phyloP scores from a whole-genome alignment of 2,797 vertebrate species.

The Cyclopterus lumpus region DNA sequence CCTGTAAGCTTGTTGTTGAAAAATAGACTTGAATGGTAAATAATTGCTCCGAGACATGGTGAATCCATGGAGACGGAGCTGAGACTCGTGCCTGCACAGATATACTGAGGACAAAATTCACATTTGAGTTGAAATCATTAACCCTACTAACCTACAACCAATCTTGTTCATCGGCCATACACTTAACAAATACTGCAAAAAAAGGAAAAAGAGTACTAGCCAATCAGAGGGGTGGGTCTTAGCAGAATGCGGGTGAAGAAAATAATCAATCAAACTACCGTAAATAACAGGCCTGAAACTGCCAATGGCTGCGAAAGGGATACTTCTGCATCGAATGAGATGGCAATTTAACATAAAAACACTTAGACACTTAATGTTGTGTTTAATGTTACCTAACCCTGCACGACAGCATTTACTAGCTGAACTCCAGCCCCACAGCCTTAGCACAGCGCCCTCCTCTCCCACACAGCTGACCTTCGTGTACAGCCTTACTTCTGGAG shows the following conservation, averaged over 20 bases:
- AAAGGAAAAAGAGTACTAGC: neutral
- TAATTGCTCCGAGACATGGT: neutral
- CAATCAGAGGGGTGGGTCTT: neutral
- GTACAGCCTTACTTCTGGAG: slow-evolving; percentile 41
- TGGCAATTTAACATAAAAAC: neutral
- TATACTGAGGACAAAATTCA: neutral
- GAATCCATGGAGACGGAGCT: neutral
- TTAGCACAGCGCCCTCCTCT: slow-evolving; percentile 15
- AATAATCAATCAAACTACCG: neutral
- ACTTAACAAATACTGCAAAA: neutral
- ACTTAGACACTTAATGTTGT: neutral
- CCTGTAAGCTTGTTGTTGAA: neutral
- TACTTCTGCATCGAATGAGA: neutral
- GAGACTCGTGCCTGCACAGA: neutral
- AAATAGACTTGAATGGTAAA: neutral
- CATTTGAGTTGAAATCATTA: neutral
- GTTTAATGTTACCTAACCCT: neutral
- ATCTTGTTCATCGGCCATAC: neutral
- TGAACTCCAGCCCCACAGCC: slow-evolving; percentile 13
- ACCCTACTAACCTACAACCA: neutral
- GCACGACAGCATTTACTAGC: slow-evolving; percentile 16
- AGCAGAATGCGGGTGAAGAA: neutral
- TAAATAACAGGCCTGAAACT: neutral
- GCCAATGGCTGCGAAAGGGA: neutral
- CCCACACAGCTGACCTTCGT: slow-evolving; percentile 46